A percentile compares a stretch with the other conserved stretches of the same genome.
phyloP scores from a whole-genome alignment of 2,888 invertebrate genomes.

The Apantesis nais region DNA sequence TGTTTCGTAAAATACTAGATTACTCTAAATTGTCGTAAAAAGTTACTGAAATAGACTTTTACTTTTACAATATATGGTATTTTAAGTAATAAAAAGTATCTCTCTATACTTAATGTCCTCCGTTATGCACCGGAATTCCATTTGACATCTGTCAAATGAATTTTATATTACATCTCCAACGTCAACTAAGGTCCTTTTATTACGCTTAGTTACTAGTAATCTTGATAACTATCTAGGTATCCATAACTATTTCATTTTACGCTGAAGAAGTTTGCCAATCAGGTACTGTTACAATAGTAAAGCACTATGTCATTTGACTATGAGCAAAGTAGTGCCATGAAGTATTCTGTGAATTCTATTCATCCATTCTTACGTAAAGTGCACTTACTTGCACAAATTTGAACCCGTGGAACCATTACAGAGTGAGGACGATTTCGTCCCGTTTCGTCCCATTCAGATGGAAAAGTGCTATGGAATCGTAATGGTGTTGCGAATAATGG shows the following conservation, averaged over 20 bases:
- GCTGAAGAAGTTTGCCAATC: slow-evolving; percentile 52
- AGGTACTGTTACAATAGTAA: slow-evolving; percentile 60
- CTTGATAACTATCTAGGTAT: slow-evolving; percentile 22
- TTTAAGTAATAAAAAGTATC: too few relatives aligned
- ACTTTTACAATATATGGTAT: too few relatives aligned
- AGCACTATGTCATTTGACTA: slow-evolving; percentile 59
- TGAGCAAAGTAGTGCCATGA: slow-evolving; percentile 70
- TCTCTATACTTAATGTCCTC: too few relatives aligned
- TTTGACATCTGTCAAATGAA: too few relatives aligned
- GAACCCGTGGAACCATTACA: slow-evolving; percentile 61
- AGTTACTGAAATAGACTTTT: too few relatives aligned
- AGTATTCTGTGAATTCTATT: slow-evolving; percentile 71
- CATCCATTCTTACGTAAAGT: slow-evolving; percentile 62
- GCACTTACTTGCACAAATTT: slow-evolving; percentile 71
- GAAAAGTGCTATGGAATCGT: slow-evolving; percentile 67
- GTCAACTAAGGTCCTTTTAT: too few relatives aligned
- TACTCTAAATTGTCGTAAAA: too few relatives aligned
- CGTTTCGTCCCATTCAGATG: slow-evolving; percentile 59
- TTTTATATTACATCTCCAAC: neutral
- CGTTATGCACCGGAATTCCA: too few relatives aligned
- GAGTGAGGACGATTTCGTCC: slow-evolving; percentile 57
- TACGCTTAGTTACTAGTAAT: neutral
- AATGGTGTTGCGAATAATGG: slow-evolving; percentile 58
- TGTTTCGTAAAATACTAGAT: neutral
- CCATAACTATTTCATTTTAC: slow-evolving; percentile 31